Evolutionary conservation across 2,888 invertebrate species (phyloP).

Genomic region (Tiliacea aurago): DNA sequence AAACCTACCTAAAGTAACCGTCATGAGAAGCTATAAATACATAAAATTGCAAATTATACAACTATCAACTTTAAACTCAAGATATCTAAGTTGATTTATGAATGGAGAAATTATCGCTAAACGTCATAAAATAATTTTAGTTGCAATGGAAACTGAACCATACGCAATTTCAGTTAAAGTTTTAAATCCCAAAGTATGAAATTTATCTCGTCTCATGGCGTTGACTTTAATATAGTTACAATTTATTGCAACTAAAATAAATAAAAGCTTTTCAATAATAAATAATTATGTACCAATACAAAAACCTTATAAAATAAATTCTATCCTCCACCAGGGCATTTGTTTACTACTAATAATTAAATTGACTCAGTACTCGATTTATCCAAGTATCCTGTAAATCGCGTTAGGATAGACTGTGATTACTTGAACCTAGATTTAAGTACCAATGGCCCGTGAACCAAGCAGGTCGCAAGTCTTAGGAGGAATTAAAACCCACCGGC

Average conservation of each 20-base stretch:
- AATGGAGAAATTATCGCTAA: no score
- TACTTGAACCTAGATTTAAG: constrained; percentile 46
- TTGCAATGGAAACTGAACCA: no score
- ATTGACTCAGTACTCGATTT: constrained; percentile 32
- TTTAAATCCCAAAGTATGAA: no score
- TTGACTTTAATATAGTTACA: background rate
- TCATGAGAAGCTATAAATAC: no score
- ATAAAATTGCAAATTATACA: no score
- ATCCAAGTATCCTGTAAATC: constrained; percentile 29
- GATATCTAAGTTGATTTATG: no score
- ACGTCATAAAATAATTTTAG: no score
- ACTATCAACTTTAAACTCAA: no score
- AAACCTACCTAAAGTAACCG: background rate
- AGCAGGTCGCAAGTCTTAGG: constrained; percentile 59
- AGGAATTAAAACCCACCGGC: constrained; percentile 60
- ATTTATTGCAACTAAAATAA: no score
- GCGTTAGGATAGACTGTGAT: constrained; percentile 37
- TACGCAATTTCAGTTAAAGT: no score
- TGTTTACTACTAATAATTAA: constrained; percentile 34
- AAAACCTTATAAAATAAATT: constrained; percentile 17
- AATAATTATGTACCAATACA: background rate
- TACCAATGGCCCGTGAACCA: constrained; percentile 54
- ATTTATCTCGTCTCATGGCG: no score
- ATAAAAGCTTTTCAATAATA: constrained; percentile 3
- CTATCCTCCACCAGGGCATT: background rate